Evolutionary conservation across 2,113 vertebrate species (phyloP), one percentile per base, ranked within the genome.

Genomic region (Gambusia affinis): DNA sequence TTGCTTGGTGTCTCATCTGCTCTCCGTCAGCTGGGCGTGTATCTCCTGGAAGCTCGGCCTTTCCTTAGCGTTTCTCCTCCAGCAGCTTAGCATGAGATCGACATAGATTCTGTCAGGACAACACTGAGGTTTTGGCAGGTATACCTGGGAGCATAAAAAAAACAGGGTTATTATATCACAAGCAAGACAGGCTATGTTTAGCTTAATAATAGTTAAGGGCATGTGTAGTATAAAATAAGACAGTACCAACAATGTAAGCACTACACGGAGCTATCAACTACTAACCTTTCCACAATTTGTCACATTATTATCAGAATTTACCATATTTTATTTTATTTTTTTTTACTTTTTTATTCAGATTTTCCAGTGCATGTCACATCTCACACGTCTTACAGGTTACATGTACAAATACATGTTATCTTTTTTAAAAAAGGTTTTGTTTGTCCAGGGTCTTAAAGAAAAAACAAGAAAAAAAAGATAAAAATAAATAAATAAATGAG

Each of bases 11-110:
- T 66, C 12, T 76, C 30, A n/a, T 71, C 64, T 93, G 70, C 84
- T 93, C 80, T 96, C 95, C 63, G 93, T 94, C 74, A 99, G 95
- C 80, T 94, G 91, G 76, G 84, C 75, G 73, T 97, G 95, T 70
- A 99, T 96, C 60, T 98, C 96, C 86, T 97, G 96, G 90, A 99
- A 99, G n/a, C 94, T 96, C 6, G 96, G 97, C 12, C 98, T 94
- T 35, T 97, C 95, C 88, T 97, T 98, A 78, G 97, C 95, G n/a
- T 98, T 98, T 84, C 98, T 95, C 91, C 91, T 95, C 98, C 98
- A 99, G 92, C 98, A 98, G 90, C 95, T 96, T 73, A 97, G 94
- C 98, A 99, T 98, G 84, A 98, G 93, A 84, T 91, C 76, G 3
- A 93, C 95, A 92, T 98, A 98, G 81, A 98, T 89, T 51, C 89